Conservation (phyloP, 2,888 invertebrate genomes). For the Temnothorax unifasciatus region DNA sequence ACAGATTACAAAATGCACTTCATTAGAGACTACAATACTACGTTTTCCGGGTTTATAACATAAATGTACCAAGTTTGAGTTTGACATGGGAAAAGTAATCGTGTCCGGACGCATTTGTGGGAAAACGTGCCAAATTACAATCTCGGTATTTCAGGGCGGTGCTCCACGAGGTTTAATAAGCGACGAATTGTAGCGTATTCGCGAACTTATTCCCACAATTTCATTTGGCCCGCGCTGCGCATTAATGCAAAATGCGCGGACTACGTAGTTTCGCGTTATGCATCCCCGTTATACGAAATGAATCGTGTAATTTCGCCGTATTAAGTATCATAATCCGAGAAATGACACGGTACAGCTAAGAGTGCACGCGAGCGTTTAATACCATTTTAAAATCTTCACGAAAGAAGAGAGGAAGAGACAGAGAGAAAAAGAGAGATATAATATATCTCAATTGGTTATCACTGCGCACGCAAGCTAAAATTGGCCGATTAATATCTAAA, state of each 20-base stretch:
- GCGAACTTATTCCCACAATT: constrained; percentile 26
- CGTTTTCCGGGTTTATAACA: neutral
- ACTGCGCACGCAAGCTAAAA: neutral
- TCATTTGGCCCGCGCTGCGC: neutral
- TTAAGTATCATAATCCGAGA: constrained; percentile 24
- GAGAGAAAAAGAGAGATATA: neutral
- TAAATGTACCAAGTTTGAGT: constrained; percentile 9
- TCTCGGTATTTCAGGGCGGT: neutral
- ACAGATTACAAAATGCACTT: neutral
- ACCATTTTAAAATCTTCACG: neutral
- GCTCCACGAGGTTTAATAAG: constrained; percentile 8
- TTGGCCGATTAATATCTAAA: neutral
- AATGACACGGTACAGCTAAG: neutral
- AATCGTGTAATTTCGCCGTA: constrained; percentile 9
- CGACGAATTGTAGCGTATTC: constrained; percentile 31
- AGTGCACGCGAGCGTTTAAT: constrained; percentile 27
- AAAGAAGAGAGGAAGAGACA: neutral
- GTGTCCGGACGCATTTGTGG: neutral
- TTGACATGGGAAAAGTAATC: constrained; percentile 21
- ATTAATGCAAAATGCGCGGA: constrained; percentile 7
- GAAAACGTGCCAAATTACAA: constrained; percentile 23
- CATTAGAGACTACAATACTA: neutral
- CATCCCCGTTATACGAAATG: neutral
- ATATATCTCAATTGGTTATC: constrained; percentile 8
- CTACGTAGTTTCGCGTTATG: neutral